Evolutionary conservation across 2,888 invertebrate genomes (phyloP).

Genomic region (Drosophila longiperda): DNA sequence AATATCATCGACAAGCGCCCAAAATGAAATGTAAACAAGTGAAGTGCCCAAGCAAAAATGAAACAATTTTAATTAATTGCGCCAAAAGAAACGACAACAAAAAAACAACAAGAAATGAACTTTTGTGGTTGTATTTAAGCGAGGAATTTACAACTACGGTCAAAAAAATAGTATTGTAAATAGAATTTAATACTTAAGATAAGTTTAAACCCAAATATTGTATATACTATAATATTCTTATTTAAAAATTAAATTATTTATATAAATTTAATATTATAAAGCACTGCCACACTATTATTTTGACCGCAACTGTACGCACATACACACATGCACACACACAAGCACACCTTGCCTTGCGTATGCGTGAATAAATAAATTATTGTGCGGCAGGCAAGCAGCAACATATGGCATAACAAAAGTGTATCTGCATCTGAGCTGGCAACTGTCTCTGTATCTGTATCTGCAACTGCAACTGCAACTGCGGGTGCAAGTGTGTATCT

Average conservation of each 20-base stretch:
- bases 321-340: not conserved
- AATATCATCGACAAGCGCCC: constrained; percentile 41
- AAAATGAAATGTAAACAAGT: constrained; percentile 55
- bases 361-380: constrained; percentile 46
- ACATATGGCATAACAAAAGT: constrained; percentile 48
- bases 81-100: constrained; percentile 39
- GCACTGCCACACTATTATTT: not conserved
- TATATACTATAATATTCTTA: not conserved
- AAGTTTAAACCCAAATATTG: too few species aligned
- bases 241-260: not conserved
- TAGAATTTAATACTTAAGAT: not conserved
- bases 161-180: not conserved
- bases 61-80: constrained; percentile 67
- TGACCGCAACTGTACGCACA: constrained; percentile 33
- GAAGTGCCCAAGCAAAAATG: constrained; percentile 24
- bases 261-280: not conserved
- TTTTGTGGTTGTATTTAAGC: not conserved
- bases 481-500: constrained; percentile 39
- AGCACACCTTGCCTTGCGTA: not conserved
- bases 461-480: constrained; percentile 16
- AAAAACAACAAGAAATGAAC: constrained; percentile 5
- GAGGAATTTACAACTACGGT: not conserved
- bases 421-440: constrained; percentile 29
- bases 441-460: constrained; percentile 34
- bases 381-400: constrained; percentile 23